A percentile compares a stretch with the other conserved stretches of the same genome.
phyloP scores from a whole-genome alignment of 1,140 invertebrate genomes.

The Pseudomyrmex flavicornis region DNA sequence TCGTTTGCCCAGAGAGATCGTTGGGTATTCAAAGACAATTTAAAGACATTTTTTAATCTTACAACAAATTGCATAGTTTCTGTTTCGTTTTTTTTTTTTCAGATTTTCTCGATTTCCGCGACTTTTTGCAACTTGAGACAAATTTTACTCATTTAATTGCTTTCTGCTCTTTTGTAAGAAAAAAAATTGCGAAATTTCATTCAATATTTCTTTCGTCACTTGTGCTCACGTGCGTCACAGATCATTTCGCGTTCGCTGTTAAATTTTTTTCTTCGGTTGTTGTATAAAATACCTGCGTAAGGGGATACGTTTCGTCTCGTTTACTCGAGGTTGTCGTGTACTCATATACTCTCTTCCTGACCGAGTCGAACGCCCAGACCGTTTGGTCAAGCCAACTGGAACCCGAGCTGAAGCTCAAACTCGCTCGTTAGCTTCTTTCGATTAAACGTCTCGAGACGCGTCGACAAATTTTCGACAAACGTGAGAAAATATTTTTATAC shows the following conservation, averaged over 20 bases:
- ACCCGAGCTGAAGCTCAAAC: conserved; percentile 42
- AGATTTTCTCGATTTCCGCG: background rate
- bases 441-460: conserved; percentile 8
- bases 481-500: too few relatives aligned
- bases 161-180: too few relatives aligned
- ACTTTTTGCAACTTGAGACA: background rate
- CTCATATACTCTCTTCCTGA: conserved; percentile 24
- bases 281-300: conserved; percentile 77
- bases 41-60: too few relatives aligned
- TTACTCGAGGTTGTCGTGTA: conserved; percentile 67
- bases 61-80: background rate
- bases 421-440: conserved; percentile 38
- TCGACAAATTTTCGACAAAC: too few relatives aligned
- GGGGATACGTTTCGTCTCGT: conserved; percentile 76
- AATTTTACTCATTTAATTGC: too few relatives aligned
- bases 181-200: background rate
- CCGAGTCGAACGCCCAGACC: background rate
- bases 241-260: background rate
- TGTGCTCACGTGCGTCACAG: too few relatives aligned
- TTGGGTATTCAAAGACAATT: too few relatives aligned
- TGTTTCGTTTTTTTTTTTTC: background rate
- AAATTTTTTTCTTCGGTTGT: conserved; percentile 56
- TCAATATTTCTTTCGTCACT: too few relatives aligned
- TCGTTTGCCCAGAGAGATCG: too few relatives aligned
- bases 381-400: conserved; percentile 10